phyloP scores from a whole-genome alignment of 1,140 invertebrate genomes.

The Heliothis subflexa region DNA sequence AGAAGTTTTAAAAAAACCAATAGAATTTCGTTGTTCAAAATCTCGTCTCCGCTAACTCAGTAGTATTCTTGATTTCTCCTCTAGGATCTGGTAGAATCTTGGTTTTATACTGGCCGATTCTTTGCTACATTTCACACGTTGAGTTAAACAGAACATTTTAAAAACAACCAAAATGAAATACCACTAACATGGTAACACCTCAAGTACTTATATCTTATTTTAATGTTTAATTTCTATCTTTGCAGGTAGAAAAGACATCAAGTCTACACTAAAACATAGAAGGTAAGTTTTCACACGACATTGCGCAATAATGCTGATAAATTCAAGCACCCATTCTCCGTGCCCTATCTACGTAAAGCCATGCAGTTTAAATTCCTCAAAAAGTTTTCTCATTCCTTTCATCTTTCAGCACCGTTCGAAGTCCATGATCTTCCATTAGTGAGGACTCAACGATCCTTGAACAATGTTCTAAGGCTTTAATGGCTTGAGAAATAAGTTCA shows the following conservation, averaged over 20 bases:
- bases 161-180: background rate
- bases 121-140: too few relatives aligned
- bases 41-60: too few relatives aligned
- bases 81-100: too few relatives aligned
- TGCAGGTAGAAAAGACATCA: background rate
- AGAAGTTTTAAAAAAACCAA: too few relatives aligned
- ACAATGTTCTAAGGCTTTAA: conserved; percentile 39
- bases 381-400: conserved; percentile 23
- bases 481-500: conserved; percentile 45
- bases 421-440: conserved; percentile 29
- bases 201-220: background rate
- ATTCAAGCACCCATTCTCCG: too few relatives aligned
- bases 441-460: conserved; percentile 39
- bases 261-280: background rate
- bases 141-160: too few relatives aligned
- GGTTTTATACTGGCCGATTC: too few relatives aligned
- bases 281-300: background rate
- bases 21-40: too few relatives aligned
- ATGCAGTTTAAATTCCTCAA: conserved; percentile 23
- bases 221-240: background rate
- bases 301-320: too few relatives aligned
- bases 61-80: too few relatives aligned
- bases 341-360: background rate
- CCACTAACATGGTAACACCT: background rate
- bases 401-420: conserved; percentile 21